These are phyloP conservation scores for Uria aalge DNA, from an alignment of 2,113 vertebrate species.

Conservation along the genomic window DNA sequence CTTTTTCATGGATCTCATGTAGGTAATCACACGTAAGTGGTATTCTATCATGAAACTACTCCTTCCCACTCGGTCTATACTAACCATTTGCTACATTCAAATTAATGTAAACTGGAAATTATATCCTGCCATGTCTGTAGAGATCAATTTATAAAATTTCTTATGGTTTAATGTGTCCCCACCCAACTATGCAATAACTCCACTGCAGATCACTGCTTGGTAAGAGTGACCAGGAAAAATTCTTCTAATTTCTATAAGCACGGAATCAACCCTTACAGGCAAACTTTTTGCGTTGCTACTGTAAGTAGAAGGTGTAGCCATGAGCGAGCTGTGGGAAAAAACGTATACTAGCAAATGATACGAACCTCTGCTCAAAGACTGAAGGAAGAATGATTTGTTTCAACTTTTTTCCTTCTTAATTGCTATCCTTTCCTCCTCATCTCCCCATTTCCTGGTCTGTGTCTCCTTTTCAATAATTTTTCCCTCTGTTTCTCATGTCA, in stretches of 20 bases:
- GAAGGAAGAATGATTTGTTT: background rate
- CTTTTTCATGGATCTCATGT: background rate
- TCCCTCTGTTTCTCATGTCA: background rate
- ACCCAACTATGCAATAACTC: background rate
- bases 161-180: background rate
- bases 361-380: background rate
- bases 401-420: background rate
- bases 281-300: background rate
- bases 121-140: background rate
- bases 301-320: background rate
- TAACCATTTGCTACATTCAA: background rate
- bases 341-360: background rate
- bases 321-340: background rate
- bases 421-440: background rate
- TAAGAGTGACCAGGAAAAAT: background rate
- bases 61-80: background rate
- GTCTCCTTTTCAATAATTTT: background rate
- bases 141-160: background rate
- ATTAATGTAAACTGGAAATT: background rate
- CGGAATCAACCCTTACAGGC: background rate
- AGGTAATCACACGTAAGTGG: background rate
- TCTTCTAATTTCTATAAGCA: background rate
- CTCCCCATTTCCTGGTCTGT: background rate
- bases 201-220: background rate
- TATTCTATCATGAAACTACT: background rate